Conservation (phyloP, 1,140 invertebrate species). For the Bradynema listronoti region DNA sequence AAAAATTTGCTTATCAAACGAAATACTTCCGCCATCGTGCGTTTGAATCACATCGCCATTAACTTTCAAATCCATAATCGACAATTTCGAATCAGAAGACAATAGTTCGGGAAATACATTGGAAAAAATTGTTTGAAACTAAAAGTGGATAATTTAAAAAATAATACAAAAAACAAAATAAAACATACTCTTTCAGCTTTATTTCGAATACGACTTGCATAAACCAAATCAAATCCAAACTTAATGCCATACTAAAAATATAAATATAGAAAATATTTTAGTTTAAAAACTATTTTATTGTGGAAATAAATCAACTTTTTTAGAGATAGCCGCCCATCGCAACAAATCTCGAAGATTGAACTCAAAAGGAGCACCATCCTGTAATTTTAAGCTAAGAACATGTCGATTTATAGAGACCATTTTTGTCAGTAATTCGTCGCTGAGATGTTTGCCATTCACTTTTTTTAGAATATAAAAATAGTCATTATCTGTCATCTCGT, state of each 20-base stretch:
- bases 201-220: constrained; percentile 73
- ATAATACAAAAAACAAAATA: too few species aligned
- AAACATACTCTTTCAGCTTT: too few species aligned
- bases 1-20: too few species aligned
- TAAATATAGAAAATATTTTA: constrained; percentile 10
- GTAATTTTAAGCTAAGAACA: neutral
- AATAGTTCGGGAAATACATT: too few species aligned
- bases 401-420: constrained; percentile 23
- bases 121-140: too few species aligned
- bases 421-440: constrained; percentile 16
- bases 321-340: constrained; percentile 66
- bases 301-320: constrained; percentile 19
- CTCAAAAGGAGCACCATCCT: constrained; percentile 68
- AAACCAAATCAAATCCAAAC: constrained; percentile 62
- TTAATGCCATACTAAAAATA: constrained; percentile 31
- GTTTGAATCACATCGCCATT: too few species aligned
- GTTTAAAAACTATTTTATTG: neutral
- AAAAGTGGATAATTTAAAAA: too few species aligned
- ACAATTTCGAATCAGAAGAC: too few species aligned
- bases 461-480: constrained; percentile 64
- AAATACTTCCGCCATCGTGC: too few species aligned
- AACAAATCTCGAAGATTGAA: constrained; percentile 90
- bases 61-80: too few species aligned
- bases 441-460: constrained; percentile 37
- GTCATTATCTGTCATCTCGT: constrained; percentile 72